phyloP scores from a whole-genome alignment of 2,888 invertebrate species.

The Trypoxylon attenuatum region DNA sequence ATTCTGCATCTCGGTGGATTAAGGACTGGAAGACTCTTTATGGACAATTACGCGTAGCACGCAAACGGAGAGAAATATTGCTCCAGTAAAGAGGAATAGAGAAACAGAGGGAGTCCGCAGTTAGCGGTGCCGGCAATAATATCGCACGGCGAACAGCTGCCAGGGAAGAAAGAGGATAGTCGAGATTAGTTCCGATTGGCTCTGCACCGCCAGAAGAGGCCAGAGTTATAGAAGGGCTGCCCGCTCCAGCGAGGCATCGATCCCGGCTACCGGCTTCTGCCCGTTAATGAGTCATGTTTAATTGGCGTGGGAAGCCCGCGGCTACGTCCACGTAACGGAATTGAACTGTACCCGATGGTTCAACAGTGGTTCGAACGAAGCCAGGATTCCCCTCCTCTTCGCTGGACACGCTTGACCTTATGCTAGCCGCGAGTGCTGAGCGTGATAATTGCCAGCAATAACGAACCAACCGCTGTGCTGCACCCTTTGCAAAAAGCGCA shows the following conservation, averaged over 20 bases:
- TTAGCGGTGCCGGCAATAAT: constrained; percentile 48
- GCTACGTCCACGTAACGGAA: constrained; percentile 71
- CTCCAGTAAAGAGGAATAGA: constrained; percentile 20
- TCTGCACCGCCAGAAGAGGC: constrained; percentile 52
- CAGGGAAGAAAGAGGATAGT: constrained; percentile 49
- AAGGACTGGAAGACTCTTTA: constrained; percentile 41
- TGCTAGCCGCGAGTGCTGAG: not conserved
- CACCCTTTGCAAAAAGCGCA: not conserved
- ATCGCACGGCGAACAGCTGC: constrained; percentile 50
- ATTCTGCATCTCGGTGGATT: too few relatives aligned
- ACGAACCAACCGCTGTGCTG: not conserved
- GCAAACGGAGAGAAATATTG: constrained; percentile 47
- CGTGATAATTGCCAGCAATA: not conserved
- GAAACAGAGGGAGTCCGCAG: constrained; percentile 25
- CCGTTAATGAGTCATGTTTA: constrained; percentile 75
- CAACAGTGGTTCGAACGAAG: constrained; percentile 44
- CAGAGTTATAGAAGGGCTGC: constrained; percentile 63
- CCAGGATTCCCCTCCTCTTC: constrained; percentile 47
- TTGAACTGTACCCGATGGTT: constrained; percentile 64
- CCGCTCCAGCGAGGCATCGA: constrained; percentile 63
- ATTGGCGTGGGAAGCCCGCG: constrained; percentile 74
- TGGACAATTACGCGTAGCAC: constrained; percentile 37
- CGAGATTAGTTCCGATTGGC: constrained; percentile 72
- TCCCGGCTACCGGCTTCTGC: constrained; percentile 68
- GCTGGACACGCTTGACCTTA: not conserved